A percentile compares a stretch with the other conserved stretches of the same genome.
These are phyloP conservation scores for Xestia ashworthii DNA, from an alignment of 2,888 invertebrate genomes.

Conservation along the genomic window DNA sequence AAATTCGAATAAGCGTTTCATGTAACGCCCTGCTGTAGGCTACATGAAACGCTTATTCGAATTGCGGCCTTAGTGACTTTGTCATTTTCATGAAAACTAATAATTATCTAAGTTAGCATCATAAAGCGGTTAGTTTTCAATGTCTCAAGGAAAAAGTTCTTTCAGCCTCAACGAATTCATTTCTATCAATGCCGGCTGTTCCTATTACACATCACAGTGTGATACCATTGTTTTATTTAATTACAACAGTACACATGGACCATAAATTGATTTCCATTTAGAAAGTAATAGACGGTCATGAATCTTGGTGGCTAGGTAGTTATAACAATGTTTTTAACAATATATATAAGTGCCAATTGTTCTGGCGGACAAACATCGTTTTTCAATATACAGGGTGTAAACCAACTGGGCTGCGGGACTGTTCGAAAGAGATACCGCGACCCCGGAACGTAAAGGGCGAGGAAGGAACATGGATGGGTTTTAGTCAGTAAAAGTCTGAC, in stretches of 20 bases:
- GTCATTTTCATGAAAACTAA: background rate
- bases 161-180: background rate
- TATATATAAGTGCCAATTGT: conserved; percentile 53
- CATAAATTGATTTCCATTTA: conserved; percentile 19
- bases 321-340: conserved; percentile 44
- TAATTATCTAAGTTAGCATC: background rate
- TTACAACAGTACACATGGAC: conserved; percentile 5
- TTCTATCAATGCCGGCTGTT: background rate
- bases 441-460: too few relatives aligned
- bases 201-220: background rate
- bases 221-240: conserved; percentile 24
- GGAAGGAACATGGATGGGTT: too few relatives aligned
- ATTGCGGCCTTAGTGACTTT: background rate
- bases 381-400: conserved; percentile 20
- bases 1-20: background rate
- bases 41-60: background rate
- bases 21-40: too few relatives aligned
- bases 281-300: conserved; percentile 23
- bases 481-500: too few relatives aligned
- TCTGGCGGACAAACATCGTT: conserved; percentile 19
- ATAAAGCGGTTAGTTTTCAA: background rate
- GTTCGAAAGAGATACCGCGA: too few relatives aligned
- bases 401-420: too few relatives aligned
- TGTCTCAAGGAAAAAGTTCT: background rate
- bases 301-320: background rate